Evolutionary conservation across 2,113 vertebrate genomes (phyloP), one percentile per base, ranked within the genome.

Genomic region (Actenoides lindsayi): DNA sequence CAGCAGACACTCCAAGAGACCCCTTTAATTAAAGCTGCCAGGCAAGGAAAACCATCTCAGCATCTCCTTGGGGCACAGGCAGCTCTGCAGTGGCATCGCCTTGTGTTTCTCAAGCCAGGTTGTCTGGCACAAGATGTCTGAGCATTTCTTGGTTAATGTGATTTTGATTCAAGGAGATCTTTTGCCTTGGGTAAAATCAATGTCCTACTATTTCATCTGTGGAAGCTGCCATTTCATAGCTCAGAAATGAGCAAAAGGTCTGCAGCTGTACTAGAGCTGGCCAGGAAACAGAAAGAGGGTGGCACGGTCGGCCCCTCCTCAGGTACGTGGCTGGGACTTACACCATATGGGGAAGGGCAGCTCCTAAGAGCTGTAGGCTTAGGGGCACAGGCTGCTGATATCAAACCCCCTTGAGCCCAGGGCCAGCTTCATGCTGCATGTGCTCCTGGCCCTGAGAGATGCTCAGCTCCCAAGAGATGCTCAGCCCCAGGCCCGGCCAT

Each of bases 81-180:
- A 74, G 57, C 62, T 59, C 62, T 18, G 27, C 0, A 0, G 13
- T 12, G 18, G 15, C 76, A 86, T 30, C 0, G 0, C 31, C 37
- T 42, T 6, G 0, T 56, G 48, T 57, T 85, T 65, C 60, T 30
- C 57, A 30, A 30, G 24, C 62, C 7, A 1, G 15, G 27, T 20
- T 37, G 41, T 39, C 73, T 35, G 3, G 0, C 84, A n/a, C 19
- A 30, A 64, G 79, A 19, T 31, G 28, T 42, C 54, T 41, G 28
- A 79, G 25, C 11, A 5, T 78, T 70, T 65, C 59, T 39, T 4
- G 6, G 31, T 59, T 76, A 59, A 87, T 6, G 62, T 18, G 46
- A 53, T 44, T 94, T 76, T 56, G 70, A 73, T 11, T 13, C 46
- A 77, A 37, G 80, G n/a, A 65, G 59, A 24, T 60, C 21, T 51